phyloP scores from a whole-genome alignment of 2,888 invertebrate species.

The Drosophila rellima region DNA sequence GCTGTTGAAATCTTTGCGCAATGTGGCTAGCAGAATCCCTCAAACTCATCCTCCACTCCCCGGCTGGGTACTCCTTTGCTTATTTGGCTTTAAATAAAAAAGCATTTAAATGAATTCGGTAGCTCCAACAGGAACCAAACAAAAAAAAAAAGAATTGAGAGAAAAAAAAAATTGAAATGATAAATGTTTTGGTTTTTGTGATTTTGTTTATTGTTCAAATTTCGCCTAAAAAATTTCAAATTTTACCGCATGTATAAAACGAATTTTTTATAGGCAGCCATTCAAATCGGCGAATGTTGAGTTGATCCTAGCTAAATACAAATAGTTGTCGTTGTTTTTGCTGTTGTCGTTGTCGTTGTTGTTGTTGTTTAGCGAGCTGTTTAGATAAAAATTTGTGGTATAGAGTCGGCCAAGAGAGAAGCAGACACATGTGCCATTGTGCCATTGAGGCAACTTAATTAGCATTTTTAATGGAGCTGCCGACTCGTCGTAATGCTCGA shows the following conservation, averaged over 20 bases:
- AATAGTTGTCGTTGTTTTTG: slow-evolving; percentile 19
- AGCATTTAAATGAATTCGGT: slow-evolving; percentile 76
- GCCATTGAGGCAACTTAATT: slow-evolving; percentile 79
- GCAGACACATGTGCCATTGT: slow-evolving; percentile 62
- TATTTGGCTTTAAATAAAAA: slow-evolving; percentile 82
- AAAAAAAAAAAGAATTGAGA: slow-evolving; percentile 9
- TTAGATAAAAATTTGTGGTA: slow-evolving; percentile 78
- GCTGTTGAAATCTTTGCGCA: slow-evolving; percentile 82
- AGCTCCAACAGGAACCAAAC: slow-evolving; percentile 45
- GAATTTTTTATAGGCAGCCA: slow-evolving; percentile 69
- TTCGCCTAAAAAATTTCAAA: slow-evolving; percentile 75
- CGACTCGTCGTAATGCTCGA: slow-evolving; percentile 71
- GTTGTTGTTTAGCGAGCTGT: slow-evolving; percentile 72
- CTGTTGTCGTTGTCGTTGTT: slow-evolving; percentile 23
- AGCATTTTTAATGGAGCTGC: slow-evolving; percentile 82
- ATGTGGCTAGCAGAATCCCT: slow-evolving; percentile 45
- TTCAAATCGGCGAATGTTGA: slow-evolving; percentile 64
- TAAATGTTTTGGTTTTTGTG: slow-evolving; percentile 83
- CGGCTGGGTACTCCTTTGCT: slow-evolving; percentile 70
- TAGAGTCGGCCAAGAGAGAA: slow-evolving; percentile 39
- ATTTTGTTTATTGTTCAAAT: slow-evolving; percentile 82
- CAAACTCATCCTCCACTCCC: neutral
- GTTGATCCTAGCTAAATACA: slow-evolving; percentile 51
- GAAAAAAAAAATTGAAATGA: slow-evolving; percentile 71
- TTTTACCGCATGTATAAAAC: slow-evolving; percentile 78